These are phyloP conservation scores for Catharus minimus DNA, from an alignment of 2,113 vertebrate species.

Conservation along the genomic window DNA sequence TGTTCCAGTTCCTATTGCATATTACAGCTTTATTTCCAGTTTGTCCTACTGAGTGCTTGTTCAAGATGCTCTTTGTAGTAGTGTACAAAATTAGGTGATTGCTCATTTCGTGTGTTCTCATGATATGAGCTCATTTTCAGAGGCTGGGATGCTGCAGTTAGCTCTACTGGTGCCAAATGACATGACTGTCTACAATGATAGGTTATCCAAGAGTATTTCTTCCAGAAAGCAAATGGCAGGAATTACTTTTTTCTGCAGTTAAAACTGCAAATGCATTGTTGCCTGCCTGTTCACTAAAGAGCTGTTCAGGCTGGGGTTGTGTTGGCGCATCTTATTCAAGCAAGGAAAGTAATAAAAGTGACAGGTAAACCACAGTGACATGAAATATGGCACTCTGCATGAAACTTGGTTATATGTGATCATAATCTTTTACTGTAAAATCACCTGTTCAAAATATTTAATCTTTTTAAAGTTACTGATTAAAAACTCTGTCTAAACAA, in stretches of 20 bases:
- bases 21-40: neutral
- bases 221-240: neutral
- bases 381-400: neutral
- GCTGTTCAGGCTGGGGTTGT: neutral
- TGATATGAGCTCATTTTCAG: neutral
- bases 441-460: neutral
- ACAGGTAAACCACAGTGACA: neutral
- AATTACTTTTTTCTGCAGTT: neutral
- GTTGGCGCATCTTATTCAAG: neutral
- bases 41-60: neutral
- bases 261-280: neutral
- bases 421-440: neutral
- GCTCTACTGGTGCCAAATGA: neutral
- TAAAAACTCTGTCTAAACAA: neutral
- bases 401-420: neutral
- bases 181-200: rapidly evolving
- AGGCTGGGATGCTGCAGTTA: neutral
- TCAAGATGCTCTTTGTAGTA: neutral
- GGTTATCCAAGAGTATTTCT: neutral
- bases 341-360: neutral
- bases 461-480: neutral
- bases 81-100: neutral
- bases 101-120: neutral
- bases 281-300: neutral
- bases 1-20: neutral